Percentiles rank a stretch among this genome's conserved stretches.
Conservation (phyloP, 2,797 vertebrate genomes). For the Sebastes matsubarae region DNA sequence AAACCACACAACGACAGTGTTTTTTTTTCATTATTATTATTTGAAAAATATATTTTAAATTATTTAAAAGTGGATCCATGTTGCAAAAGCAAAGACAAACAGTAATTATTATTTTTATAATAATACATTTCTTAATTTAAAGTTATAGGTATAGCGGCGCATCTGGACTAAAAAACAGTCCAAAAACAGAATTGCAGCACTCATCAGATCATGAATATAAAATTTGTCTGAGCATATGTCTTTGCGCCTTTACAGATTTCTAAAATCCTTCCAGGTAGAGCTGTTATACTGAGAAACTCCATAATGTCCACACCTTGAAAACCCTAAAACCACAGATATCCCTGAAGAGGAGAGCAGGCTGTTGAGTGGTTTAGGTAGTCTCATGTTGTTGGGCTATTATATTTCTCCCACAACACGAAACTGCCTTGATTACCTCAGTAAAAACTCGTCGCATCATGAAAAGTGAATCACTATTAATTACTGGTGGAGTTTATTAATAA, state of each 20-base stretch:
- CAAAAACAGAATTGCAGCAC: neutral
- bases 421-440: conserved; percentile 96
- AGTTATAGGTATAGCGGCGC: neutral
- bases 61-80: neutral
- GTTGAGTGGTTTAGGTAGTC: conserved; percentile 98
- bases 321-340: neutral
- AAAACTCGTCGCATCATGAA: conserved; percentile 65
- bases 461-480: conserved; percentile 38
- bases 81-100: neutral
- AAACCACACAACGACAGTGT: neutral
- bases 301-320: neutral
- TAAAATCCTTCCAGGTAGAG: neutral
- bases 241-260: neutral
- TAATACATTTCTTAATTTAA: neutral
- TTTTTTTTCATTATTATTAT: neutral
- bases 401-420: conserved; percentile 94
- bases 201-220: neutral
- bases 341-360: conserved; percentile 77
- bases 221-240: neutral
- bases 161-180: neutral
- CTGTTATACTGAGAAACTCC: neutral
- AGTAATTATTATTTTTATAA: neutral
- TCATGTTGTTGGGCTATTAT: conserved; percentile 96
- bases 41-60: neutral
- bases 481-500: conserved; percentile 13